Evolutionary conservation across 1,140 invertebrate species (phyloP), one percentile per base, ranked within the genome.

Genomic region (Adelges cooleyi): DNA sequence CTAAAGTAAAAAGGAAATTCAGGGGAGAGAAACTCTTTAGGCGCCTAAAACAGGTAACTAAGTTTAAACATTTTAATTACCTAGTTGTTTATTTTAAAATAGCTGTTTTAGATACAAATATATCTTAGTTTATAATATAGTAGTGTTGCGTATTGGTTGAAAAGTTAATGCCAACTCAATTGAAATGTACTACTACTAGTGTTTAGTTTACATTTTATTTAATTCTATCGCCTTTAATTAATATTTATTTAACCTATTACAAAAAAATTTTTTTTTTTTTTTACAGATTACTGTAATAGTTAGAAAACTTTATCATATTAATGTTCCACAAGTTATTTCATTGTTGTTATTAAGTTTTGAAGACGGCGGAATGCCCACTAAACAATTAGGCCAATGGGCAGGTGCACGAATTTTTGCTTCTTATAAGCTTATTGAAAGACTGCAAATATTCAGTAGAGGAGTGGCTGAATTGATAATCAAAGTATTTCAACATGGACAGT

Each of bases 1-100:
- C 40, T 48, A 62, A 62, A 62, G 42, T 48, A 33, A 62, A 29
- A 22, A 62, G 44, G 29, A 62, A 62, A 46, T 62, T 62, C 44
- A 20, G 56, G 15, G 56, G 56, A 48, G 56, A 62, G 3, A 62
- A 62, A 20, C 40, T 62, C 20, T 48, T 62, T 29, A 62, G 56
- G 22, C 56, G 56, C 2, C 56, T 62, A 3, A 62, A 62, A 46
- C 56, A 62, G 44, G 56, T 62, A 62, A 48, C 33, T 29, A 46
- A 11, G 11, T 33, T 33, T 33, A 11, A 33, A 33, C 5, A 33
- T 33, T 33, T 33, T 6, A 33, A 6, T 33, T 33, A 33, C n/a
- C n/a, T n/a, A 33, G 29, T 33, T 33, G 29, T 33, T 11, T 6
- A 33, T 33, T 33, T 33, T 6, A 33, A 33, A 11, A 33, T 33